phyloP scores from a whole-genome alignment of 2,113 vertebrate genomes.

The Dolichallabes microphthalmus region DNA sequence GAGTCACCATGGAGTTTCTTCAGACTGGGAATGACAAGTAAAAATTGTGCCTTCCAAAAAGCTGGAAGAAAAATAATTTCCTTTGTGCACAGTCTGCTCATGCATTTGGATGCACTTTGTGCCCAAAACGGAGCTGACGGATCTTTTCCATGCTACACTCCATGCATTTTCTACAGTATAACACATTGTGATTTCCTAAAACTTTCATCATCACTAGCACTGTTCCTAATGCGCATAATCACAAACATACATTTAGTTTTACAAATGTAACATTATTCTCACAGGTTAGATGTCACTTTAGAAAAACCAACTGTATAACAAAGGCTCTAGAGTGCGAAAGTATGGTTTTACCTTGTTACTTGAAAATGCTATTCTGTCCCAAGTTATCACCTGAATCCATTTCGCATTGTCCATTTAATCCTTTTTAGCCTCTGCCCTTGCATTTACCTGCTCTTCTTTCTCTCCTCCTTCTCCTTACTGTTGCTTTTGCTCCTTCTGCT shows the following conservation, averaged over 20 bases:
- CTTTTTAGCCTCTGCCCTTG: not conserved
- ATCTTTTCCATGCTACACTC: not conserved
- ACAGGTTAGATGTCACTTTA: not conserved
- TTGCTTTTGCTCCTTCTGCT: constrained; percentile 19
- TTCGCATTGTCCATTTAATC: not conserved
- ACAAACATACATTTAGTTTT: not conserved
- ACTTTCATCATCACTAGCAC: not conserved
- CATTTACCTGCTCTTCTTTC: constrained; percentile 23
- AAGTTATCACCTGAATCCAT: no score
- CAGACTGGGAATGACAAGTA: not conserved
- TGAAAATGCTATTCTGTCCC: no score
- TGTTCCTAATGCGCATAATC: not conserved
- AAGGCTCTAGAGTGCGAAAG: no score
- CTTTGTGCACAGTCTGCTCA: not conserved
- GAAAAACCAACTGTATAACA: not conserved
- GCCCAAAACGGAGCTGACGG: no score
- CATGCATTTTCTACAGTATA: no score
- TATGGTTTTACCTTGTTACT: no score
- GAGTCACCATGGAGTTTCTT: not conserved
- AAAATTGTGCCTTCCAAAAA: not conserved
- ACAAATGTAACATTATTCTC: not conserved
- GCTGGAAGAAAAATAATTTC: no score
- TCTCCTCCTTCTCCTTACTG: not conserved
- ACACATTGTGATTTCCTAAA: not conserved
- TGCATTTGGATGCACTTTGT: not conserved